Evolutionary conservation across 2,888 invertebrate genomes (phyloP).

Genomic region (Rhabditoides inermis): DNA sequence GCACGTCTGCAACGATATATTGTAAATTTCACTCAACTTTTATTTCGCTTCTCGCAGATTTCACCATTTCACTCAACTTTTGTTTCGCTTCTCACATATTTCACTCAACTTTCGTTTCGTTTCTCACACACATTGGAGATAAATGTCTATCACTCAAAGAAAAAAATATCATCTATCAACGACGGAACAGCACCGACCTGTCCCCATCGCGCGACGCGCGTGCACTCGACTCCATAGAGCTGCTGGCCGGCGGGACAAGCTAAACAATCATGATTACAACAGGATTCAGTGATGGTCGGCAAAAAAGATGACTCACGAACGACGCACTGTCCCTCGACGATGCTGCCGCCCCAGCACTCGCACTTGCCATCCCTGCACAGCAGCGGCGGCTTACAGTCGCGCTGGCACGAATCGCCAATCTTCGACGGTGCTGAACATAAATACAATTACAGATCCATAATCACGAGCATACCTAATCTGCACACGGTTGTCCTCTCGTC

Average conservation of each 20-base stretch:
- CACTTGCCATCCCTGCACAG: constrained; percentile 51
- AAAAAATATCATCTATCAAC: not conserved
- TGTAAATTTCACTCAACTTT: no score
- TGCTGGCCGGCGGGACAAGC: constrained; percentile 50
- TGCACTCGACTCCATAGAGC: constrained; percentile 48
- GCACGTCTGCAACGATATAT: no score
- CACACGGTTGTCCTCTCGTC: constrained; percentile 45
- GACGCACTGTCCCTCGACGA: constrained; percentile 46
- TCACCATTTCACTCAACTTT: no score
- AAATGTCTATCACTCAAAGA: no score
- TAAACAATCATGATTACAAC: constrained; percentile 11
- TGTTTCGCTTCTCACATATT: no score
- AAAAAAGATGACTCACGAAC: no score
- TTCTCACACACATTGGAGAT: no score
- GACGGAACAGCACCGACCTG: not conserved
- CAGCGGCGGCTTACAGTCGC: constrained; percentile 51
- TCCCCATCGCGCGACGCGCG: constrained; percentile 43
- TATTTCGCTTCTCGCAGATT: no score
- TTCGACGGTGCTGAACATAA: constrained; percentile 44
- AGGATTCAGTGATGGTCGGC: no score
- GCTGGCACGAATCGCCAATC: constrained; percentile 49
- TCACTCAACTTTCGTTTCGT: no score
- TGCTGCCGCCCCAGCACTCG: constrained; percentile 52
- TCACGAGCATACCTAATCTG: not conserved
- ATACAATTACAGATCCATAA: not conserved